phyloP scores from a whole-genome alignment of 2,888 invertebrate species.

The Pheosia gnoma region DNA sequence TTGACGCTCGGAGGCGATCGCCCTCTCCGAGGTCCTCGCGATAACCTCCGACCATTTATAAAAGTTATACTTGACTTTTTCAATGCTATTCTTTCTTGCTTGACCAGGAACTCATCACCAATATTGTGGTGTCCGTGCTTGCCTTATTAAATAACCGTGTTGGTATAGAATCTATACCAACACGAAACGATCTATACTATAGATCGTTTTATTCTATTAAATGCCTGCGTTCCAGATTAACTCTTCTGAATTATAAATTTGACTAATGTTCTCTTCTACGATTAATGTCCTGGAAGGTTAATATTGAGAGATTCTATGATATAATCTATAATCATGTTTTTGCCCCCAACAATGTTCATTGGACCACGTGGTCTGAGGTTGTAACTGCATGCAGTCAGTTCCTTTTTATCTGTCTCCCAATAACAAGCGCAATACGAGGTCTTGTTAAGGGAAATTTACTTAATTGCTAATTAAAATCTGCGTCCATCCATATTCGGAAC shows the following conservation, averaged over 20 bases:
- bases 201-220: too few species aligned
- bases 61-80: conserved; percentile 22
- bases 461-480: conserved; percentile 24
- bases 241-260: too few species aligned
- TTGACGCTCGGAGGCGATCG: conserved; percentile 60
- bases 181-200: too few species aligned
- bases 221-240: too few species aligned
- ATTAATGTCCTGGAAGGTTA: too few species aligned
- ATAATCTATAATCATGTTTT: not conserved
- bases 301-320: too few species aligned
- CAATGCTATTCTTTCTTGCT: conserved; percentile 25
- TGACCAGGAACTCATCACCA: conserved; percentile 21
- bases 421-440: not conserved
- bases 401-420: not conserved
- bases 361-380: not conserved
- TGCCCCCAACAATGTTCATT: not conserved
- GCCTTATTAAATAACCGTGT: too few species aligned
- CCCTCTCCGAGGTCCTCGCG: conserved; percentile 58
- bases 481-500: conserved; percentile 50
- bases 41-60: conserved; percentile 60
- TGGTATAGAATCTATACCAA: too few species aligned
- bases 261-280: too few species aligned
- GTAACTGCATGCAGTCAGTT: not conserved
- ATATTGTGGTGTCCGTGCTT: not conserved
- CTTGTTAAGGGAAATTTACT: conserved; percentile 4